Base-by-base conservation (phyloP, 2,888 invertebrate species). In the Merodon equestris region DNA sequence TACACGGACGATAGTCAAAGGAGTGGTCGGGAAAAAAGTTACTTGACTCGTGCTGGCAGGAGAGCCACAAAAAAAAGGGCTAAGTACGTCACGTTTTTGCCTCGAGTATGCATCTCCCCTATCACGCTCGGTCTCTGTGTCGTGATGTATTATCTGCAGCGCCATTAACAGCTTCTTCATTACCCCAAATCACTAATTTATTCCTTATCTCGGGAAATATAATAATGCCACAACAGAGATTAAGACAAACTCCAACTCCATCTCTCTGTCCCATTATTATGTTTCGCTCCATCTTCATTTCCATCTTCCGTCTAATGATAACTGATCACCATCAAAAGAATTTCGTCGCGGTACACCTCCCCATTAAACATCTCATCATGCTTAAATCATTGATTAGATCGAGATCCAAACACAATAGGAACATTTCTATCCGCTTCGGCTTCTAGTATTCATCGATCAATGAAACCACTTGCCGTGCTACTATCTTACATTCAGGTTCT, bases 341-440 rank as follows among this genome's bases (percentile, higher is more conserved):
- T 54, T 63, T 79, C 68, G 54, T 73, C 48, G 73, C 63, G 63
- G 61, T 68, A 60, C 63, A 56, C 36, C 58, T 64, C 50, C 40
- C 61, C 64, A 74, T 79, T 70, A 74, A 58, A 47, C 40, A 74
- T 60, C 70, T 63, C 54, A 67, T 61, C 57, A 51, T 63, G 47
- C 40, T 50, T 47, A 60, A 45, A 19, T 58, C 57, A 68, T 58
- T 64, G 77, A 79, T 79, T 79, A 73, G 67, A 45, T 61, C 44
- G 56, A 73, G 60, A 50, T 13, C 13, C 45, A 45, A 18, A 7
- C 60, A 61, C 73, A 67, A 67, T 4, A 67, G 44, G 63, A 60
- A 54, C n/a, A 40, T 18, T 57, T 47, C 56, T 42, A 45, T 53
- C 27, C 40, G 40, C 40, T 40, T 19, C 48, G 36, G 17, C 60